A percentile compares a stretch with the other conserved stretches of the same genome.
These are phyloP conservation scores for Ammodytes marinus DNA, from an alignment of 2,113 vertebrate genomes.

Conservation along the genomic window DNA sequence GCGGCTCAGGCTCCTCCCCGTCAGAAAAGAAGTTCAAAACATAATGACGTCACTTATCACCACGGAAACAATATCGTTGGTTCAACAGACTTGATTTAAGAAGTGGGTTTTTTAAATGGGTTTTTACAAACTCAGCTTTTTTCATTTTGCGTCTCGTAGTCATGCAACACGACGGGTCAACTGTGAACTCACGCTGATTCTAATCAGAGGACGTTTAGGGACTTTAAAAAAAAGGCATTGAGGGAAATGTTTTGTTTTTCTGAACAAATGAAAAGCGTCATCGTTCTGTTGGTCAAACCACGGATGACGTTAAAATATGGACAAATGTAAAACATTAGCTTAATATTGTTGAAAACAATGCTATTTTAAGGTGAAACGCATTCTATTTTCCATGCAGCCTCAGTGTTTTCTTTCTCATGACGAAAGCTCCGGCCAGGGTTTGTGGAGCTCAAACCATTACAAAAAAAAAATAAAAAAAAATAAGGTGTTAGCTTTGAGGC, in stretches of 20 bases:
- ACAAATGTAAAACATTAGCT: conserved; percentile 41
- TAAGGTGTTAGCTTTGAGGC: conserved; percentile 43
- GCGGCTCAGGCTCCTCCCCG: conserved; percentile 76
- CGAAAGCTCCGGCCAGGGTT: conserved; percentile 41
- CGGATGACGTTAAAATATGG: conserved; percentile 64
- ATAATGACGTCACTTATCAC: conserved; percentile 78
- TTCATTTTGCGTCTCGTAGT: conserved; percentile 30
- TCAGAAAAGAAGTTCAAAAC: conserved; percentile 96
- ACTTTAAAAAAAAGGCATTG: conserved; percentile 1
- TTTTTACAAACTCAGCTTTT: conserved; percentile 63
- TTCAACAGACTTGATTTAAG: conserved; percentile 54
- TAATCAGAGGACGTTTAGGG: conserved; percentile 15
- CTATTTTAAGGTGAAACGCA: conserved; percentile 50
- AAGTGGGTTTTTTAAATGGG: conserved; percentile 67
- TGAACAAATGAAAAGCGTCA: conserved; percentile 38
- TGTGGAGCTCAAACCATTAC: conserved; percentile 17
- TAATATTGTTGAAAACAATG: conserved; percentile 50
- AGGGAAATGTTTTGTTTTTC: conserved; percentile 36
- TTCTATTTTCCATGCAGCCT: conserved; percentile 65
- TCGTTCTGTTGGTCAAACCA: conserved; percentile 54
- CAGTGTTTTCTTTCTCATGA: conserved; percentile 34
- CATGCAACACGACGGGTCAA: not conserved
- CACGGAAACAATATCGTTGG: conserved; percentile 31
- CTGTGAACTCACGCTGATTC: conserved; percentile 9
- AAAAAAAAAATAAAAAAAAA: conserved; percentile 14